Conservation (phyloP, 1,140 invertebrate genomes). For the Panagrolaimus sp. region DNA sequence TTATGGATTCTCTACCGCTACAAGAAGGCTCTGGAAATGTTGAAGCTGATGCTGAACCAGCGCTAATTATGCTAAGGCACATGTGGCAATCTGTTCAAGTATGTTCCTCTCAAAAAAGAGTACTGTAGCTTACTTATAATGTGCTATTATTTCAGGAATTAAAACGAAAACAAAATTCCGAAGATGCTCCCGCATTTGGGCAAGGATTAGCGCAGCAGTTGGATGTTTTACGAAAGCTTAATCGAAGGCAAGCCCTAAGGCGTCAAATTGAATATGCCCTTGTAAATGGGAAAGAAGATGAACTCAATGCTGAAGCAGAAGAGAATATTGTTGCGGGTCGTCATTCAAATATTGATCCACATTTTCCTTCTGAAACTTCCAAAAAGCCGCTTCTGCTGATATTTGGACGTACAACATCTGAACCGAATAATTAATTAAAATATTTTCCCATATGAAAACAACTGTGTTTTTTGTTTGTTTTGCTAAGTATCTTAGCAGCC, state of each 20-base stretch:
- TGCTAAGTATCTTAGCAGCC: no score
- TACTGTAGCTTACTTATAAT: not conserved
- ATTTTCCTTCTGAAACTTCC: not conserved
- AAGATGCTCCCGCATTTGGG: not conserved
- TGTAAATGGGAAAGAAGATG: no score
- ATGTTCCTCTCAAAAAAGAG: not conserved
- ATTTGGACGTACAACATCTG: no score
- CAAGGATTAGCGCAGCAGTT: not conserved
- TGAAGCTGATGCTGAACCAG: not conserved
- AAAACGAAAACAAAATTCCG: not conserved
- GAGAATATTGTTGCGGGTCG: no score
- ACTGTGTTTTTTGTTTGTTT: no score
- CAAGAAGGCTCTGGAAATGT: no score
- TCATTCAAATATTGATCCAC: not conserved
- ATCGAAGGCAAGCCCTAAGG: not conserved
- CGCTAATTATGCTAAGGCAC: slow-evolving; percentile 1
- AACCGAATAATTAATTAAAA: no score
- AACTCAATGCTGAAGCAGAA: no score
- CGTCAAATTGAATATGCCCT: not conserved
- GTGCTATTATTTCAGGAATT: not conserved
- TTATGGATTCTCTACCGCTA: no score
- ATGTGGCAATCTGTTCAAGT: slow-evolving; percentile 11
- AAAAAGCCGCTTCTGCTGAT: no score
- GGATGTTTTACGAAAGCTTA: not conserved
- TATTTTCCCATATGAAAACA: no score